These are phyloP conservation scores for Pandemis heparana DNA, from an alignment of 2,888 invertebrate genomes.

Conservation along the genomic window DNA sequence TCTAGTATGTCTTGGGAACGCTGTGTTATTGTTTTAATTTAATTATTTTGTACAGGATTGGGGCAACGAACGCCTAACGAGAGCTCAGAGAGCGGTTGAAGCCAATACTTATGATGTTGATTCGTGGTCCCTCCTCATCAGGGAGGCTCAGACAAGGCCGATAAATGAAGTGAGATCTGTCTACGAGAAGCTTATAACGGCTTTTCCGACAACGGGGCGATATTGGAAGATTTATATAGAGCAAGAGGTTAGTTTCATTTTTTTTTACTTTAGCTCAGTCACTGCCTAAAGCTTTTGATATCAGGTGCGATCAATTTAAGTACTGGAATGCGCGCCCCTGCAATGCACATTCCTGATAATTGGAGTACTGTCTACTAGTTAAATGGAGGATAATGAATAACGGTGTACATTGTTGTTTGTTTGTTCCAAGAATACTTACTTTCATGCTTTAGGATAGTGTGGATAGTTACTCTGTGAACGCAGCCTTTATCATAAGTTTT, in stretches of 20 bases:
- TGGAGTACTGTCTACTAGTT: no score
- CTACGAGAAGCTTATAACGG: slow-evolving; percentile 97
- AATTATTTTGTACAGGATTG: slow-evolving; percentile 87
- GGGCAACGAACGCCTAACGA: slow-evolving; percentile 93
- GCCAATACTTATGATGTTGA: slow-evolving; percentile 97
- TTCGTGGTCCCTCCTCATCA: slow-evolving; percentile 98
- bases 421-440: no score
- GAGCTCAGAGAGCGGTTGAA: slow-evolving; percentile 94
- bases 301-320: no score
- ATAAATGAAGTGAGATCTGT: slow-evolving; percentile 96
- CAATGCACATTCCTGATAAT: no score
- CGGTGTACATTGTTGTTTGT: no score
- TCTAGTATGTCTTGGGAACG: no score
- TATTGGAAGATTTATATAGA: slow-evolving; percentile 99
- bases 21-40: neutral
- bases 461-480: no score
- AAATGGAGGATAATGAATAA: no score
- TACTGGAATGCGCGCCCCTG: no score
- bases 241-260: slow-evolving; percentile 91
- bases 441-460: no score
- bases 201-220: slow-evolving; percentile 98
- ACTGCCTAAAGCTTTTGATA: no score
- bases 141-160: slow-evolving; percentile 95
- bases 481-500: no score
- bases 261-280: neutral